These are phyloP conservation scores for Molanna angustata DNA, from an alignment of 2,888 invertebrate species.

Conservation along the genomic window DNA sequence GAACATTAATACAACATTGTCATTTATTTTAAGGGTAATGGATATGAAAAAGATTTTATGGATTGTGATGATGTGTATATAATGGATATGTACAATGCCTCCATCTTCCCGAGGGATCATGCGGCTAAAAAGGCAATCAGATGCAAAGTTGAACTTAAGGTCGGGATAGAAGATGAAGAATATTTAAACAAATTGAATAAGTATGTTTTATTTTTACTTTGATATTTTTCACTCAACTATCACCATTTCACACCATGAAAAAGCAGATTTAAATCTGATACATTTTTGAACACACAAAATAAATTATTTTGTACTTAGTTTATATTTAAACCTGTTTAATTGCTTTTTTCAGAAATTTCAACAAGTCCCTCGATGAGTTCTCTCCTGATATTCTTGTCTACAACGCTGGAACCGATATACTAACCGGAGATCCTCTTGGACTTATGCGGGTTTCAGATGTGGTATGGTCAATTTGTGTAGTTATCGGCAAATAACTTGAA, in stretches of 20 bases:
- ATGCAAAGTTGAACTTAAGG: slow-evolving; percentile 64
- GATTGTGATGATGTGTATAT: slow-evolving; percentile 74
- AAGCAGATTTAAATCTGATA: no score
- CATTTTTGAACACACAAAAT: no score
- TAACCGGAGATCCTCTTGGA: slow-evolving; percentile 77
- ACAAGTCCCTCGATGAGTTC: slow-evolving; percentile 66
- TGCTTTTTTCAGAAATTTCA: slow-evolving; percentile 59
- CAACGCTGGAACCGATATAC: slow-evolving; percentile 89
- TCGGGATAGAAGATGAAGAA: slow-evolving; percentile 62
- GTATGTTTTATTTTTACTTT: slow-evolving; percentile 44
- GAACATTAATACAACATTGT: neutral
- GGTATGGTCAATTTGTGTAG: no score
- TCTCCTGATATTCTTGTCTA: slow-evolving; percentile 80
- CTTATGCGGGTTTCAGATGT: slow-evolving; percentile 64
- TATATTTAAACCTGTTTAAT: neutral
- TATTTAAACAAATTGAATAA: slow-evolving; percentile 65
- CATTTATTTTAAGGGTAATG: slow-evolving; percentile 67
- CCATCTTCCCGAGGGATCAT: slow-evolving; percentile 77
- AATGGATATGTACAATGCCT: slow-evolving; percentile 80
- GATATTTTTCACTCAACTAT: no score
- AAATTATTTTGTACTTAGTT: no score
- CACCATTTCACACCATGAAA: no score
- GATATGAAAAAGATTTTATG: slow-evolving; percentile 79
- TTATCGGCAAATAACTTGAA: no score
- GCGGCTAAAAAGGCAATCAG: slow-evolving; percentile 70